Percentiles rank a stretch among this genome's conserved stretches.
Conservation (phyloP, 2,888 invertebrate genomes). For the Drosophila pseudotalamancana region DNA sequence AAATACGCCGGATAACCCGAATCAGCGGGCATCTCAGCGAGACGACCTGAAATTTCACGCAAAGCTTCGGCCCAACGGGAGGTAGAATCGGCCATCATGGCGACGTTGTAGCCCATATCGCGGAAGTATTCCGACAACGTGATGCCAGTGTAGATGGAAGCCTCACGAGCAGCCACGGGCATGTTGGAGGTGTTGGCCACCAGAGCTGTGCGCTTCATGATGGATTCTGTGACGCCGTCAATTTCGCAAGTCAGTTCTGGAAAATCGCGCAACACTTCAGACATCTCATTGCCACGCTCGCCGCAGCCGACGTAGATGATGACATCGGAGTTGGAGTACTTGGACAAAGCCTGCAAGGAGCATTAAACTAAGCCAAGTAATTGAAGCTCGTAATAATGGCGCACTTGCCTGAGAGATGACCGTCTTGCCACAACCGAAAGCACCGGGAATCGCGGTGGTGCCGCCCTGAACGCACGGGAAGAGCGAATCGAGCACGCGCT, state of each 20-base stretch:
- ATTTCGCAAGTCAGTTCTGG: constrained; percentile 98
- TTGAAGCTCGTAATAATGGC: neutral
- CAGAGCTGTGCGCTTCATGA: constrained; percentile 99
- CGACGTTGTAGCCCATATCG: constrained; percentile 99
- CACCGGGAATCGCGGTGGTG: constrained; percentile 99
- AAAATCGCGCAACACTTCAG: constrained; percentile 99
- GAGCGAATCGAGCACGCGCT: constrained; percentile 97
- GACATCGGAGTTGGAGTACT: constrained; percentile 99
- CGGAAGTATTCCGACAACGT: constrained; percentile 99
- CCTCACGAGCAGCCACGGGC: constrained; percentile 99
- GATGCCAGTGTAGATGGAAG: constrained; percentile 99
- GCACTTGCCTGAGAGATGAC: constrained; percentile 86
- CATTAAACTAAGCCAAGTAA: neutral
- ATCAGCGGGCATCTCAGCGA: constrained; percentile 99
- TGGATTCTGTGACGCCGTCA: constrained; percentile 97
- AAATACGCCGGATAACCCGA: constrained; percentile 99
- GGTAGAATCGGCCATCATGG: constrained; percentile 99
- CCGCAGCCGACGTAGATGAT: constrained; percentile 99
- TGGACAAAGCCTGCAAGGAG: constrained; percentile 92
- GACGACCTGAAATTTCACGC: constrained; percentile 96
- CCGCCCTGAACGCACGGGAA: constrained; percentile 99
- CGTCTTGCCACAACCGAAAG: constrained; percentile 98
- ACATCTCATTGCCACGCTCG: constrained; percentile 99
- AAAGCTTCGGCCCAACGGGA: constrained; percentile 99
- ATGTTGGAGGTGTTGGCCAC: constrained; percentile 99